Conservation (phyloP, 1,140 invertebrate species). For the Monomorium pharaonis region DNA sequence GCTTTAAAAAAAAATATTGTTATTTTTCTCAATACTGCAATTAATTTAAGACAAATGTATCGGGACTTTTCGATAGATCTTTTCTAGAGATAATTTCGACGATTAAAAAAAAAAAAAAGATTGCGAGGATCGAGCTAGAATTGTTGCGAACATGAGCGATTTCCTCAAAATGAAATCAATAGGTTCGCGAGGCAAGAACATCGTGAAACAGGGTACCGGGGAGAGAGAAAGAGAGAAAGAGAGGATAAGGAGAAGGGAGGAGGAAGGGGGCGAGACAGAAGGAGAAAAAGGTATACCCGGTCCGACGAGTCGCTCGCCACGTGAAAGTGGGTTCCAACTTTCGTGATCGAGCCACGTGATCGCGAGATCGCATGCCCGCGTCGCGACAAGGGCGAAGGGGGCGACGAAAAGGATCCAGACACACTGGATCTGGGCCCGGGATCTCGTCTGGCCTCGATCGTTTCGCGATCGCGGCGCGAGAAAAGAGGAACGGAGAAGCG, state of each 20-base stretch:
- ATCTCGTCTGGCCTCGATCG: slow-evolving; percentile 72
- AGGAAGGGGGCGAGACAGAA: no score
- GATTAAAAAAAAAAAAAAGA: background rate
- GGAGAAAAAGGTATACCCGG: slow-evolving; percentile 49
- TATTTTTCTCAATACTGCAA: background rate
- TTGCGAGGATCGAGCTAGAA: background rate
- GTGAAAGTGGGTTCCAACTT: slow-evolving; percentile 78
- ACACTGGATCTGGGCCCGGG: slow-evolving; percentile 54
- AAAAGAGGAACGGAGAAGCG: slow-evolving; percentile 11
- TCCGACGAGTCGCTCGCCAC: slow-evolving; percentile 75
- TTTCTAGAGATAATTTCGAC: background rate
- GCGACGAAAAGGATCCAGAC: slow-evolving; percentile 62
- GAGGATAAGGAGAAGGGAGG: background rate
- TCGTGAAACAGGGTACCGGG: background rate
- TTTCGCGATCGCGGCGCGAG: slow-evolving; percentile 56
- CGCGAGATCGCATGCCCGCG: slow-evolving; percentile 42
- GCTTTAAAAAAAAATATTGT: background rate
- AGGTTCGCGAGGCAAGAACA: background rate
- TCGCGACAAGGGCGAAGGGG: slow-evolving; percentile 54
- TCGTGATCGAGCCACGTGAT: slow-evolving; percentile 72
- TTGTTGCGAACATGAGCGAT: background rate
- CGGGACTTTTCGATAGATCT: background rate
- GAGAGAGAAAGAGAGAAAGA: background rate
- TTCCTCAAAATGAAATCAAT: slow-evolving; percentile 23
- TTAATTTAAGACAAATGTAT: background rate